Base-by-base conservation (phyloP, 1,140 invertebrate species). In the Diploscapter pachys region DNA sequence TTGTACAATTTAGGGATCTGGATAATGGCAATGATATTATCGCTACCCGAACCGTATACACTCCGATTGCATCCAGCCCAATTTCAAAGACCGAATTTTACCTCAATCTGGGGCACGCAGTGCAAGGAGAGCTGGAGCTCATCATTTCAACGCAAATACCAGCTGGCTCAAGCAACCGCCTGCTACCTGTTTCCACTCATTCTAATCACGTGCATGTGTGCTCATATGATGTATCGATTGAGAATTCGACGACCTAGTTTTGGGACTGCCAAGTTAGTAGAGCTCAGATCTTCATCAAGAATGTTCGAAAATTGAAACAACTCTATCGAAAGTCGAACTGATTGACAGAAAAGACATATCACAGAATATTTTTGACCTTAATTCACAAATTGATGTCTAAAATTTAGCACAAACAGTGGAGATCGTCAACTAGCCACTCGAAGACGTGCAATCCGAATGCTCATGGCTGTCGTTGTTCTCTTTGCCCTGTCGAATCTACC, bases 401-500 rank as follows among this genome's bases (percentile, higher is more conserved):
- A 31, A 31, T 31, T 31, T 31, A 31, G 31, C 31, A 31, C 31
- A 31, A 31, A 31, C 31, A 31, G 31, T 31, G 81, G 72, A 54
- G 76, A 79, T 48, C 67, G 82, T 53, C 82, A 84, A 50, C 53
- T 84, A 8, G 71, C 76, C 9, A 80, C 76, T 49, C 78, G 82
- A 31, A 78, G 83, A 69, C 77, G 79, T 66, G 82, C 82, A 9
- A 81, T 79, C 4, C 76, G 75, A 48, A 85, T 84, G 75, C 72
- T 84, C 3, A 73, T 84, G 4, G 82, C 68, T n/a, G 82, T 84
- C 4, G 79, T 82, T 49, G 56, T 81, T 8, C 67, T 84, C 31
- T 84, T 84, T 62, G 81, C 80, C 8, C 65, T 85, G 13, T 76
- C 70, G 13, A 84, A 85, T 65, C 66, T 84, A 55, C 82, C 82